phyloP scores from a whole-genome alignment of 2,797 vertebrate species.

The Thalassophryne amazonica region DNA sequence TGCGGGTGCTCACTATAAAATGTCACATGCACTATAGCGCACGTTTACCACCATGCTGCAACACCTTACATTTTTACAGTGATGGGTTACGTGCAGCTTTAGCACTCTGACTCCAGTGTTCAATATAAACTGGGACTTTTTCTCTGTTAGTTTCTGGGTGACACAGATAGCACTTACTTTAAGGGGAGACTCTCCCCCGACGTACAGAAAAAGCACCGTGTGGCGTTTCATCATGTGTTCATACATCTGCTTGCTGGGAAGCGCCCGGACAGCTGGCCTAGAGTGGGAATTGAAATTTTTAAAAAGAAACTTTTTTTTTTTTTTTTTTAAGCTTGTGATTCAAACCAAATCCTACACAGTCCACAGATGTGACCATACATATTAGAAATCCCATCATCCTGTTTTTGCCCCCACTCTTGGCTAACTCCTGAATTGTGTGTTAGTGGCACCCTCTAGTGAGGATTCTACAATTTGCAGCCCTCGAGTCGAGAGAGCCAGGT shows the following conservation, averaged over 20 bases:
- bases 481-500: constrained; percentile 25
- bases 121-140: no score
- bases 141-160: not conserved
- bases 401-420: not conserved
- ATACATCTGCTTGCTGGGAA: constrained; percentile 95
- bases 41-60: no score
- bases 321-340: no score
- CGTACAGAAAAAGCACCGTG: constrained; percentile 89
- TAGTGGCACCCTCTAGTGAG: constrained; percentile 60
- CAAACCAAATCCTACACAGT: not conserved
- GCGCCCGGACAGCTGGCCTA: constrained; percentile 90
- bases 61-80: no score
- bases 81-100: no score
- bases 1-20: not conserved
- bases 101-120: no score
- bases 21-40: no score
- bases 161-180: constrained; percentile 78
- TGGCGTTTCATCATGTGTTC: constrained; percentile 92
- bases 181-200: constrained; percentile 92
- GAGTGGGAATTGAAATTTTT: not conserved
- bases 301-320: no score
- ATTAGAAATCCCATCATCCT: not conserved
- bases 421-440: constrained; percentile 7
- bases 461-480: not conserved
- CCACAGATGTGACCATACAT: not conserved